Base-by-base conservation (phyloP, 2,113 vertebrate species). In the Ornithorhynchus anatinus region DNA sequence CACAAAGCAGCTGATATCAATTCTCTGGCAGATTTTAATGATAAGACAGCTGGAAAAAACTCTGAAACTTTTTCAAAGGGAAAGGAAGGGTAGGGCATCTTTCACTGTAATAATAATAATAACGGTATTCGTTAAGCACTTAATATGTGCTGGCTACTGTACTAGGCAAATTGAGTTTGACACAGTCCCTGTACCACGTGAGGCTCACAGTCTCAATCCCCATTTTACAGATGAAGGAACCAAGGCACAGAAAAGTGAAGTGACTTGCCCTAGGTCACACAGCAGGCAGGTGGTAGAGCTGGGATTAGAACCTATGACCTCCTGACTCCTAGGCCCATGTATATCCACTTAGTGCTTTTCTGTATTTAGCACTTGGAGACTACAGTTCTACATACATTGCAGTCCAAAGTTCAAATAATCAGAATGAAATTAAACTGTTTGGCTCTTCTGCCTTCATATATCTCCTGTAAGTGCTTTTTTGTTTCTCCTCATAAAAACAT, bases 1-100 rank as follows among this genome's bases (percentile, higher is more conserved):
- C 25, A 25, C n/a, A 57, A 82, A 84, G 38, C 0, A 8, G 78
- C 66, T 71, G 70, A 56, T 86, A 63, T 66, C 40, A 75, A 8
- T 56, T 20, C 6, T n/a, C 22, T 37, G 29, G 16, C 38, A 77
- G 73, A 69, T 73, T 77, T 36, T 69, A 84, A 82, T 16, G 48
- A 25, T 50, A 61, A 62, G 39, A 32, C 4, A 73, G 43, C 2
- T 47, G 60, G 13, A n/a, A 75, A n/a, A 72, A 39, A 77, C 25
- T 27, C 54, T 38, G 36, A 75, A 56, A 52, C 74, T 63, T 65
- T 64, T 82, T 76, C 39, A 70, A 67, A 73, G 4, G 40, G 54
- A 84, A 62, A 56, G 14, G 13, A 63, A 67, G 77, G 38, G 0
- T 10, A 67, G 39, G n/a, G 10, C 36, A 1, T 44, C 57, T 72